Base-by-base conservation (phyloP, 2,797 vertebrate species). In the Gallirallus australis region DNA sequence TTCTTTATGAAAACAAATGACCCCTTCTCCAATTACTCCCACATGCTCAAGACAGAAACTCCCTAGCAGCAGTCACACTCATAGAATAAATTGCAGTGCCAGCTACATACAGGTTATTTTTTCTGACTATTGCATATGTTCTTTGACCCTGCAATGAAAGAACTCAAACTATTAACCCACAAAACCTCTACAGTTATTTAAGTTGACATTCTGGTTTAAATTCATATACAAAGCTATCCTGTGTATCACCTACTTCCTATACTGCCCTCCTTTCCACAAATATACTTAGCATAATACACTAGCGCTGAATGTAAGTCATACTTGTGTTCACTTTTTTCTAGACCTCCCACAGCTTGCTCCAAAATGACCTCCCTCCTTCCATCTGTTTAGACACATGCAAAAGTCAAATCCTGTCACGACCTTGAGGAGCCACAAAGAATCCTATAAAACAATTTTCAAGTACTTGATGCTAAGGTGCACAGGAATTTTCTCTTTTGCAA, bases 341-440 rank as follows among this genome's bases (percentile, higher is more conserved):
- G 81, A 60, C 71, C 88, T 95, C 88, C 80, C 65, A 65, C 87
- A 82, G 82, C 64, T 75, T 95, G 83, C 53, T 87, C 83, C 86
- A 77, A 94, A 94, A 90, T 19, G 21, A 89, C 88, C 93, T 76
- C 85, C 42, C 90, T 71, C 69, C 80, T 89, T 76, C 93, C 94
- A 94, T 94, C 88, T 95, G 86, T 60, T 94, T 57, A 82, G 77
- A 53, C 48, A 80, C 56, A 39, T 2, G 39, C 70, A 94, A 27
- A 76, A 94, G 71, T 92, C 86, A 95, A 94, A 96, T 70, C 93
- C 56, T 73, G 78, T 30, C 88, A 42, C 6, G 78, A 92, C 83
- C 90, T 9, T 82, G 71, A 89, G 64, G 25, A 75, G 75, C 42
- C 56, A 57, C 13, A 59, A 47, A 71, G 45, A 84, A 68, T 24